Percentiles rank a stretch among this genome's conserved stretches.
Conservation (phyloP, 2,888 invertebrate genomes). For the Caenorhabditis panamensis region DNA sequence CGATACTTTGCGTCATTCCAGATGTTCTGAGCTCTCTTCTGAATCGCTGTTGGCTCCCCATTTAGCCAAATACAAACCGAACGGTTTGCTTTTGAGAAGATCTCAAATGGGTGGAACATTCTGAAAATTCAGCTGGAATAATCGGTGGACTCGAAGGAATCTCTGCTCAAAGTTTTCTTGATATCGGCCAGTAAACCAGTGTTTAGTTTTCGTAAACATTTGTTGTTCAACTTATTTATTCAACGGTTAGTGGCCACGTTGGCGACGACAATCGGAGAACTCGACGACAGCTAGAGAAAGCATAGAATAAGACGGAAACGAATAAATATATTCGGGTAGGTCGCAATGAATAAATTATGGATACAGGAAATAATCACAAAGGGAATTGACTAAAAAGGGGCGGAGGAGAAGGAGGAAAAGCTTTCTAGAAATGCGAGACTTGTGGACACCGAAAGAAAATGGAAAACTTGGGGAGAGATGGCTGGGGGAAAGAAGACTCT, state of each 20-base stretch:
- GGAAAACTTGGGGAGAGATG: constrained; percentile 27
- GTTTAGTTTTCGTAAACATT: background rate
- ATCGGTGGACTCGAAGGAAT: no score
- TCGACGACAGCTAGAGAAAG: constrained; percentile 10
- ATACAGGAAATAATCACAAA: constrained; percentile 25
- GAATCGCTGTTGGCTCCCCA: constrained; percentile 44
- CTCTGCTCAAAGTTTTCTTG: background rate
- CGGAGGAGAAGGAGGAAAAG: background rate
- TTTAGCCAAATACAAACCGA: constrained; percentile 63
- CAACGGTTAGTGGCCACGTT: constrained; percentile 41
- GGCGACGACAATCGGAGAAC: constrained; percentile 40
- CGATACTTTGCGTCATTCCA: constrained; percentile 72
- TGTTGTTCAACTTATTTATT: constrained; percentile 48
- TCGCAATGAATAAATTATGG: constrained; percentile 31
- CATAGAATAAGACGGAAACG: background rate
- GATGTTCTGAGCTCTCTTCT: constrained; percentile 61
- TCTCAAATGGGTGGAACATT: constrained; percentile 34
- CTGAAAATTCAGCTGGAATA: no score
- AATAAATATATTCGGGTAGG: constrained; percentile 14
- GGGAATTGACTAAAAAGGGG: background rate
- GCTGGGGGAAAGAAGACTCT: constrained; percentile 23
- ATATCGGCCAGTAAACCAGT: constrained; percentile 12
- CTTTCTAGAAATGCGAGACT: constrained; percentile 24
- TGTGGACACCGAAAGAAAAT: constrained; percentile 19
- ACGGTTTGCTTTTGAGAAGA: constrained; percentile 11